Base-by-base conservation (phyloP, 2,888 invertebrate species). In the Notodonta ziczac region DNA sequence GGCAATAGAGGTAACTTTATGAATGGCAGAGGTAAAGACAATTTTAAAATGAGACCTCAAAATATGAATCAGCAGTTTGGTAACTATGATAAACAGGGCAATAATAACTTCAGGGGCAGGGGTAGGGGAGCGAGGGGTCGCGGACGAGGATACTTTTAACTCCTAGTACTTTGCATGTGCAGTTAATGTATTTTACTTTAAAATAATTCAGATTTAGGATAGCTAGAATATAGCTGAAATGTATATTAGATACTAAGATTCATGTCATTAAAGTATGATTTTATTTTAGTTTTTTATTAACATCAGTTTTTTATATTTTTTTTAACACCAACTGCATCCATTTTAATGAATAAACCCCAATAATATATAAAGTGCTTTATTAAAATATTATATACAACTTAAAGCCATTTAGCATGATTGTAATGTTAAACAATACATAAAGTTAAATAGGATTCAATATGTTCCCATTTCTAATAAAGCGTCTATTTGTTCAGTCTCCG, bases 401-500 rank as follows among this genome's bases (percentile, higher is more conserved):
- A 66, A n/a, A 50, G 61, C 54, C 54, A 65, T 40, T 59, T 74
- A 57, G 65, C 74, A 76, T 70, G 74, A 76, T 74, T 68, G 24
- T 60, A 65, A 59, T 59, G 39, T 9, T 58, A 62, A 61, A 62
- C 50, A 65, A 59, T 14, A 63, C 52, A 56, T 63, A 54, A 24
- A 24, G 24, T 24, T 24, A 24, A 2, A 24, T 24, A 24, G 14
- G 46, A 54, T 77, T 77, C 40, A 90, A 74, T 88, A 91, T 24
- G 80, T 82, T 56, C 92, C 91, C 83, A 90, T 81, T 82, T 93
- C 92, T 82, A 93, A 83, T 24, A 91, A 78, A 12, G 93, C 93
- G 73, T 93, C 93, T 62, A 90, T 86, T 65, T 93, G 91, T 81
- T 93, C 93, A 72, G 86, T 90, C 77, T 93, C 93, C 0, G 93